phyloP scores from a whole-genome alignment of 2,113 vertebrate species.

The Cheirogaleus medius region DNA sequence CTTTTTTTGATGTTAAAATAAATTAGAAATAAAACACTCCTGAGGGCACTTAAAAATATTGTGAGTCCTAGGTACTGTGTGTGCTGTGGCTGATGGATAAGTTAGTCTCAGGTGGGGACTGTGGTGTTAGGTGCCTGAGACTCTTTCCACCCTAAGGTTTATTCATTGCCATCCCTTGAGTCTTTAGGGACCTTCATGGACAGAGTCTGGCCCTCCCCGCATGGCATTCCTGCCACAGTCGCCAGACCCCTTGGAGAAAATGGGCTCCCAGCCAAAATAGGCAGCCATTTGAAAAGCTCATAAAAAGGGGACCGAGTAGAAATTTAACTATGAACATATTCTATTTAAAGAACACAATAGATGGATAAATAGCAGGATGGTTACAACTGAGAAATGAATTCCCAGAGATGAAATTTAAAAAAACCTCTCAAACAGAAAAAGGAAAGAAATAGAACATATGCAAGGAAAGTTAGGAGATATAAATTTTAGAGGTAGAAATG shows the following conservation, averaged over 20 bases:
- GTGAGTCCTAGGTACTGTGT: neutral
- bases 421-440: neutral
- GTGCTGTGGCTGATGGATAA: neutral
- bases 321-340: neutral
- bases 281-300: neutral
- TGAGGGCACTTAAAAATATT: neutral
- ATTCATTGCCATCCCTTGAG: neutral
- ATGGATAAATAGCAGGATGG: neutral
- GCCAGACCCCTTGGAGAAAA: neutral
- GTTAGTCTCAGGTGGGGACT: neutral
- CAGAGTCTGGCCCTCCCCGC: neutral
- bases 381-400: neutral
- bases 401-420: neutral
- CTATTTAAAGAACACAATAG: neutral
- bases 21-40: slow-evolving; percentile 1
- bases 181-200: neutral
- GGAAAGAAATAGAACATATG: neutral
- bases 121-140: neutral
- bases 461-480: neutral
- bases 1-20: neutral
- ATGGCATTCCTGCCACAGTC: neutral
- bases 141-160: neutral
- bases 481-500: neutral
- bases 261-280: neutral
- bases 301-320: neutral